These are phyloP conservation scores for Dendrocopos noguchii DNA, from an alignment of 2,113 vertebrate genomes.

Conservation along the genomic window DNA sequence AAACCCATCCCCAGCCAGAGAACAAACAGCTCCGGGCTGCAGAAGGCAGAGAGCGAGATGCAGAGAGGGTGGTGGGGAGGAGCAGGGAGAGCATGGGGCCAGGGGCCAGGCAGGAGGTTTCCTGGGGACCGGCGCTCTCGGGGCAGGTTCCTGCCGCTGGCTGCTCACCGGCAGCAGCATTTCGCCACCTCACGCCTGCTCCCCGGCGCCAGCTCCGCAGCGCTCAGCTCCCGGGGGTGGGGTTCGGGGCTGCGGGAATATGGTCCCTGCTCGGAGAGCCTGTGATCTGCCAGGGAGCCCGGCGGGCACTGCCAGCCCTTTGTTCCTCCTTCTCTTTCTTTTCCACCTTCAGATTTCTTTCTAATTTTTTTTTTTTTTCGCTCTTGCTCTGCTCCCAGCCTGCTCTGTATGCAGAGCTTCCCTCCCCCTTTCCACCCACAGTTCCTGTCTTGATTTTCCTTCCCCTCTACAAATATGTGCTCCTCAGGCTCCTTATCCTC, in stretches of 20 bases:
- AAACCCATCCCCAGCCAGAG: slow-evolving; percentile 19
- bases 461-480: slow-evolving; percentile 12
- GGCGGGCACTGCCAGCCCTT: slow-evolving; percentile 46
- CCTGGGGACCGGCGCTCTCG: background rate
- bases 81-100: background rate
- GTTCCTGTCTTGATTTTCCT: slow-evolving; percentile 53
- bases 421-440: background rate
- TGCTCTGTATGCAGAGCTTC: background rate
- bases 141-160: background rate
- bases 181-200: background rate
- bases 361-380: background rate
- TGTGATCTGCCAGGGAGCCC: slow-evolving; percentile 11
- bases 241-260: background rate
- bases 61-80: background rate
- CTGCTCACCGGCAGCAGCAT: slow-evolving; percentile 1
- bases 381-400: background rate
- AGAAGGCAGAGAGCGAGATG: background rate
- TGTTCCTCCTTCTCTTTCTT: slow-evolving; percentile 67
- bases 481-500: slow-evolving; percentile 43
- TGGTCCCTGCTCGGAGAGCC: background rate
- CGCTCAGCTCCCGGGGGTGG: background rate
- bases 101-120: background rate
- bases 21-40: slow-evolving; percentile 46
- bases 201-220: background rate
- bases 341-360: slow-evolving; percentile 49